A percentile compares a stretch with the other conserved stretches of the same genome.
phyloP scores from a whole-genome alignment of 2,888 invertebrate genomes.

The Pachliopta kotzebuea region DNA sequence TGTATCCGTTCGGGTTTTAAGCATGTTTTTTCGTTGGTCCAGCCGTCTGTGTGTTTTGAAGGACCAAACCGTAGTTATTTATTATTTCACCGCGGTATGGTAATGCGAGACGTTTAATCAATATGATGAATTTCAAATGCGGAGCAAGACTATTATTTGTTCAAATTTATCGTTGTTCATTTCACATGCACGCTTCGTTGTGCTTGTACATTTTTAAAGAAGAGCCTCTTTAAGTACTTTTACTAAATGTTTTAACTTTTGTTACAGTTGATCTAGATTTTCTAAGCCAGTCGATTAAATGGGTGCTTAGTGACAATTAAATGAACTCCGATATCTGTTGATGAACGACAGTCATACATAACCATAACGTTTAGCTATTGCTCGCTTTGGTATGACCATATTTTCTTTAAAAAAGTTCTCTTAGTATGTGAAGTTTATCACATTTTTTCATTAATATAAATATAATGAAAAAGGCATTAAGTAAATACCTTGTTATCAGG shows the following conservation, averaged over 20 bases:
- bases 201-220: constrained; percentile 7
- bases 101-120: constrained; percentile 67
- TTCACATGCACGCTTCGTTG: constrained; percentile 6
- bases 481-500: constrained; percentile 40
- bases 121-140: constrained; percentile 62
- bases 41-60: constrained; percentile 77
- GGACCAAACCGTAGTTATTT: constrained; percentile 49
- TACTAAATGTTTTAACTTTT: constrained; percentile 8
- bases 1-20: constrained; percentile 74
- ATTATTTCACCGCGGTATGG: constrained; percentile 54
- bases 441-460: background rate
- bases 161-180: constrained; percentile 26
- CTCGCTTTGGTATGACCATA: no score
- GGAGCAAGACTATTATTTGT: constrained; percentile 24
- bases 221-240: constrained; percentile 10
- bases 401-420: no score
- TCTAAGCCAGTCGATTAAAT: no score
- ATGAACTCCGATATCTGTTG: no score
- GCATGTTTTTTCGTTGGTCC: constrained; percentile 66
- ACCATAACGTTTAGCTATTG: no score
- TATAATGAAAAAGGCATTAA: constrained; percentile 11
- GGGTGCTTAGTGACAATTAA: no score
- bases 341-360: no score
- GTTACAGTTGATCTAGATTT: background rate
- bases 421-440: no score